A percentile compares a stretch with the other conserved stretches of the same genome.
These are phyloP conservation scores for Potamilus streckersoni DNA, from an alignment of 1,140 invertebrate species.

Conservation along the genomic window DNA sequence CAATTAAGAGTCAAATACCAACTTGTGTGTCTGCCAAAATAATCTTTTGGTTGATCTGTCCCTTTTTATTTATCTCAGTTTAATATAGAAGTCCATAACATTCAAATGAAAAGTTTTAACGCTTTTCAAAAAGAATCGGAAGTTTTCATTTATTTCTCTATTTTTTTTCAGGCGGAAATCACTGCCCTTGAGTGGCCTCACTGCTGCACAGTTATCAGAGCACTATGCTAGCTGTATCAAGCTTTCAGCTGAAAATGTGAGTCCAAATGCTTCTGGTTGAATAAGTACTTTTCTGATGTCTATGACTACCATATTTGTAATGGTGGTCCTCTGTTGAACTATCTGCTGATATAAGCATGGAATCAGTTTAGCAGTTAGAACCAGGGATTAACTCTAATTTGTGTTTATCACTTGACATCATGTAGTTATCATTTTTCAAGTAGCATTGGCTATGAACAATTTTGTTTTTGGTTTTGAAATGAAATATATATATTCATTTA, in stretches of 20 bases:
- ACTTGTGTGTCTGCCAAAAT: too few relatives aligned
- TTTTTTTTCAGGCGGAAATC: constrained; percentile 34
- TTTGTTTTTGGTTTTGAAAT: too few relatives aligned
- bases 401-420: neutral
- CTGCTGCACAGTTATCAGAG: constrained; percentile 71
- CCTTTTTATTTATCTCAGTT: too few relatives aligned
- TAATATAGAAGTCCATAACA: too few relatives aligned
- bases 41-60: too few relatives aligned
- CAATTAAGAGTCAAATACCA: too few relatives aligned
- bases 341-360: constrained; percentile 12
- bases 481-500: too few relatives aligned
- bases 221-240: constrained; percentile 78
- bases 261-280: constrained; percentile 19
- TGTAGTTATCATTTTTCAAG: neutral
- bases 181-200: constrained; percentile 56
- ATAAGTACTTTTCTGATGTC: neutral
- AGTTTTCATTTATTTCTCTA: neutral
- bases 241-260: constrained; percentile 77
- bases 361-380: too few relatives aligned
- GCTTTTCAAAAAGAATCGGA: neutral
- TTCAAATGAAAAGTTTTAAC: neutral
- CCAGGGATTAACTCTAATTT: neutral
- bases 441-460: too few relatives aligned
- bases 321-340: neutral
- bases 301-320: neutral